Percentiles rank a stretch among this genome's conserved stretches.
Evolutionary conservation across 2,888 invertebrate genomes (phyloP).

Genomic region (Nymphalis urticae): DNA sequence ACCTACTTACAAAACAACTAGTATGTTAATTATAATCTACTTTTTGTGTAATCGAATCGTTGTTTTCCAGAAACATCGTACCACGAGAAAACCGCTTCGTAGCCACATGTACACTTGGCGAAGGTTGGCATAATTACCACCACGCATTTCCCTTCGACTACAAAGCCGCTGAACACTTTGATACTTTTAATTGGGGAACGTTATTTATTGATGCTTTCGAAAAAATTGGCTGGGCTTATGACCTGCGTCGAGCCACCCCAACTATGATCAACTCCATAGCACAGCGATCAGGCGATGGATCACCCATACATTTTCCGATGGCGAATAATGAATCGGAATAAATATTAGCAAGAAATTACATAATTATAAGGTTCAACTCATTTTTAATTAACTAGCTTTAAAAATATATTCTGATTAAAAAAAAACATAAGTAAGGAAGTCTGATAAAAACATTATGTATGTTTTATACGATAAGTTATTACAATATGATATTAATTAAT

Average conservation of each 20-base stretch:
- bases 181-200: constrained; percentile 68
- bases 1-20: too few relatives aligned
- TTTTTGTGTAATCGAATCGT: background rate
- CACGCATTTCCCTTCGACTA: constrained; percentile 88
- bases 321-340: background rate
- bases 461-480: background rate
- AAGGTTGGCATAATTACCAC: constrained; percentile 91
- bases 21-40: too few relatives aligned
- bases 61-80: constrained; percentile 76
- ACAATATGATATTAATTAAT: background rate
- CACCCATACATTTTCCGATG: constrained; percentile 63
- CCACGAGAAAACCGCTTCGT: constrained; percentile 85
- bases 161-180: constrained; percentile 81
- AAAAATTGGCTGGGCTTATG: constrained; percentile 73
- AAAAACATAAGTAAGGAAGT: background rate
- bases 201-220: constrained; percentile 64
- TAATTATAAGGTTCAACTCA: background rate
- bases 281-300: constrained; percentile 70
- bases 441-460: background rate
- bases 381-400: background rate
- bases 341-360: background rate
- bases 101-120: constrained; percentile 81
- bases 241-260: constrained; percentile 67
- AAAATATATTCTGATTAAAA: background rate
- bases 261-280: constrained; percentile 71